A percentile compares a stretch with the other conserved stretches of the same genome.
phyloP scores from a whole-genome alignment of 2,888 invertebrate genomes.

The Lepidonotus clava region DNA sequence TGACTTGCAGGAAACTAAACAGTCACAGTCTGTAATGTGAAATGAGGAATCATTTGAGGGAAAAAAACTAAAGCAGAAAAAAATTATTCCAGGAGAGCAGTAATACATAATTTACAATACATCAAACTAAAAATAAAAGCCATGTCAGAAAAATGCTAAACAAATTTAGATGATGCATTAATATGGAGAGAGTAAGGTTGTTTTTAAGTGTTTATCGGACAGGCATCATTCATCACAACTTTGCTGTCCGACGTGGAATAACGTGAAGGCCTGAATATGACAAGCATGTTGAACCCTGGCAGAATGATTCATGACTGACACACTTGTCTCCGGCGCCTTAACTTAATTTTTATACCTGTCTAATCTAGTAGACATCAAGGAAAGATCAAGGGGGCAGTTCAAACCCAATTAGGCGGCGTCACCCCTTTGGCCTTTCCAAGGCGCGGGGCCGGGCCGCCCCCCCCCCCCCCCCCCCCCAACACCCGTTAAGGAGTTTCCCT shows the following conservation, averaged over 20 bases:
- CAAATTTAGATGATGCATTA: slow-evolving; percentile 20
- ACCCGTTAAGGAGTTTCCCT: background rate
- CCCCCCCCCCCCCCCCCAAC: background rate
- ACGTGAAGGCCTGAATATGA: background rate
- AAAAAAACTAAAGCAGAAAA: no score
- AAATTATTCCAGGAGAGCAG: no score
- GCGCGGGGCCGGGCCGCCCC: no score
- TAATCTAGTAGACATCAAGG: background rate
- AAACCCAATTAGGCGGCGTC: slow-evolving; percentile 7
- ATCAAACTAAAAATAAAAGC: background rate
- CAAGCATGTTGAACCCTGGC: background rate
- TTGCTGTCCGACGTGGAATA: background rate
- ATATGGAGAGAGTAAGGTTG: background rate
- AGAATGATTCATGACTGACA: slow-evolving; percentile 35
- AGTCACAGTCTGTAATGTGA: no score
- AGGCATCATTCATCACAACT: background rate
- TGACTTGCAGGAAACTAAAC: no score
- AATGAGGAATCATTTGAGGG: no score
- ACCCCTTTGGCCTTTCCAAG: background rate
- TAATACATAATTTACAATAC: background rate
- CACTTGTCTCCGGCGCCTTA: background rate
- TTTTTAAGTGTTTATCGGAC: background rate
- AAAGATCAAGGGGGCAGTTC: slow-evolving; percentile 46
- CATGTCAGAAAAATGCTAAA: background rate
- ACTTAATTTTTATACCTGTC: slow-evolving; percentile 50